Conservation (phyloP, 35 echinoderm and acorn worm species). For the Ophioderma brevispina region DNA sequence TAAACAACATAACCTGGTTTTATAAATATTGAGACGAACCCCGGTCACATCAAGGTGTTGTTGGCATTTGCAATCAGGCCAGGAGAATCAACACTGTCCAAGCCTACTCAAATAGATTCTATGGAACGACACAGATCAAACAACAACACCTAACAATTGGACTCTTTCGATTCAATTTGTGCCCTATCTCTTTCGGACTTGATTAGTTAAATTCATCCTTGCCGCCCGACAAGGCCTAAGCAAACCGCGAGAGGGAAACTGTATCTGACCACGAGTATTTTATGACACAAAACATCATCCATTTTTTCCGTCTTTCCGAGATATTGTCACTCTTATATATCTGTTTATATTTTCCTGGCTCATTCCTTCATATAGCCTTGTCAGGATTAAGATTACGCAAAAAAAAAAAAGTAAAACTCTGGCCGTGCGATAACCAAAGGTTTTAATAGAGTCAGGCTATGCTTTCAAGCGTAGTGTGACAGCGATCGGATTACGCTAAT, state of each 20-base stretch:
- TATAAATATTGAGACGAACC: too few relatives aligned
- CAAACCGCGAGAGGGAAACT: not conserved
- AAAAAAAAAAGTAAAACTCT: not conserved
- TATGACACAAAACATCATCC: not conserved
- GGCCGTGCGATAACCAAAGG: conserved; percentile 5
- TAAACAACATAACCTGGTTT: too few relatives aligned
- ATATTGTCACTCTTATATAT: conserved; percentile 1
- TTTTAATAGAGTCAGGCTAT: not conserved
- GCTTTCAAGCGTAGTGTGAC: not conserved
- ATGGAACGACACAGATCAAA: not conserved
- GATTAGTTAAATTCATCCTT: not conserved
- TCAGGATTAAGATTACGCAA: not conserved
- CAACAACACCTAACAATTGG: not conserved
- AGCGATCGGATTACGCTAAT: conserved; percentile 9
- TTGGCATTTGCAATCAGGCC: not conserved
- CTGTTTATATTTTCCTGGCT: not conserved
- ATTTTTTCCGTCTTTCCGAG: not conserved
- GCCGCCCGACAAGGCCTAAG: not conserved
- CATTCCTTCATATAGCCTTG: not conserved
- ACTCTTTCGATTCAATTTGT: not conserved
- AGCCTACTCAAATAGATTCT: not conserved
- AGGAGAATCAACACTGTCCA: not conserved
- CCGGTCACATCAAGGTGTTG: not conserved
- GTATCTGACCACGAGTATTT: not conserved
- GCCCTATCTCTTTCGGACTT: conserved; percentile 9